Evolutionary conservation across 1,140 invertebrate genomes (phyloP), one percentile per base, ranked within the genome.

Genomic region (Drosophila bocqueti): DNA sequence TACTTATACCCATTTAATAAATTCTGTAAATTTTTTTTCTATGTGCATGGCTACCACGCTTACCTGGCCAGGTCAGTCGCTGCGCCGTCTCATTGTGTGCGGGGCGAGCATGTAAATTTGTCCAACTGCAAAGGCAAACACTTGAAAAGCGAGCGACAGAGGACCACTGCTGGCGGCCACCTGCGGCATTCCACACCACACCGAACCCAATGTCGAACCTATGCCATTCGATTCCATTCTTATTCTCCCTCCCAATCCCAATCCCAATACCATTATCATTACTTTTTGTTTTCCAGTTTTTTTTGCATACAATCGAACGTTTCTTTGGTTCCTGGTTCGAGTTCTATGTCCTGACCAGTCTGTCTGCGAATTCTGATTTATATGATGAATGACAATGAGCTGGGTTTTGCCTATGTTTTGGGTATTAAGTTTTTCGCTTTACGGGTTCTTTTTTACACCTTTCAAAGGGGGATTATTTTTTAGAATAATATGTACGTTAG

Each of bases 41-140:
- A 15, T 3, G 67, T 71, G 24, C 16, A 29, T 40, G 34, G 38
- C 69, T 73, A 73, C 69, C 69, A 50, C 26, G 66, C 54, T 58
- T 71, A 60, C 54, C 38, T 72, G 54, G 18, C 15, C 46, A 40
- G 69, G 45, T 52, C 46, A 36, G 60, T 29, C 52, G 69, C 59
- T 58, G 67, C 52, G 52, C 54, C 61, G 67, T 42, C 64, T 85
- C 82, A 81, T 85, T 85, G 82, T 85, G 78, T 79, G 75, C 82
- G 40, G 63, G 82, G 79, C 79, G 64, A 65, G 83, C 79, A 86
- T 86, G 83, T 86, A 86, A 86, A 86, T 86, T 86, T 86, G 83
- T 86, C 83, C 83, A 81, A 81, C 68, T 82, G 83, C 83, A 81
- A 85, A 75, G 83, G 67, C 83, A 85, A 85, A 85, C 83, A 85